These are phyloP conservation scores for Luperina testacea DNA, from an alignment of 2,888 invertebrate genomes.

Conservation along the genomic window DNA sequence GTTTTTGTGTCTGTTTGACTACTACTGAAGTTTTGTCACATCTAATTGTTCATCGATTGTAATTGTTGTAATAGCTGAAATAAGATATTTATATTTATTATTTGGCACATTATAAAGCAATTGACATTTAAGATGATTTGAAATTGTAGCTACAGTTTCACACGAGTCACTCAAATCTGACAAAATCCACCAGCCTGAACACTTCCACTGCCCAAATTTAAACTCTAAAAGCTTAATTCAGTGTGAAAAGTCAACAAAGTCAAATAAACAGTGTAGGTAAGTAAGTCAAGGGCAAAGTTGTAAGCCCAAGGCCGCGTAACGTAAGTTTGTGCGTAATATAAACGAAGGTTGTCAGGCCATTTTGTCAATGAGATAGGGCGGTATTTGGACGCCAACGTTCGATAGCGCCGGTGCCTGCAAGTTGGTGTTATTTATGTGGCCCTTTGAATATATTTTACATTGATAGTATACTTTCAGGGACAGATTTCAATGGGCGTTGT, in stretches of 20 bases:
- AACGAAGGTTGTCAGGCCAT: slow-evolving; percentile 73
- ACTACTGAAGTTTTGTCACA: background rate
- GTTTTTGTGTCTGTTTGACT: background rate
- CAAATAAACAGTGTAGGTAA: slow-evolving; percentile 67
- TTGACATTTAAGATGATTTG: background rate
- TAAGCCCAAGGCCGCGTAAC: slow-evolving; percentile 68
- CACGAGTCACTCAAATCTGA: slow-evolving; percentile 14
- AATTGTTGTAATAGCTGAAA: too few species aligned
- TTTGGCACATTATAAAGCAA: background rate
- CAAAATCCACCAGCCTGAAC: slow-evolving; percentile 2
- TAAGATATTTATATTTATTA: background rate
- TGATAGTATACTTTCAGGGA: slow-evolving; percentile 36
- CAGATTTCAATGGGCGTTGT: slow-evolving; percentile 43
- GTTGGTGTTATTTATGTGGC: slow-evolving; percentile 62
- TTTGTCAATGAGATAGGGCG: slow-evolving; percentile 77
- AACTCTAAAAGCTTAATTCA: slow-evolving; percentile 57
- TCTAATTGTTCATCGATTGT: too few species aligned
- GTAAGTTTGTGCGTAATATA: slow-evolving; percentile 76
- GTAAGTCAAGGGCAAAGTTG: slow-evolving; percentile 74
- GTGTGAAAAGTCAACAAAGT: slow-evolving; percentile 67
- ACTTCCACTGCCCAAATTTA: slow-evolving; percentile 56
- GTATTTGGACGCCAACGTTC: slow-evolving; percentile 59
- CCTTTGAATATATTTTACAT: slow-evolving; percentile 58
- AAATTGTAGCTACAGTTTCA: background rate
- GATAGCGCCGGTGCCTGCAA: slow-evolving; percentile 55